Evolutionary conservation across 1,140 invertebrate species (phyloP), one percentile per base, ranked within the genome.

Genomic region (Cephus cinctus): DNA sequence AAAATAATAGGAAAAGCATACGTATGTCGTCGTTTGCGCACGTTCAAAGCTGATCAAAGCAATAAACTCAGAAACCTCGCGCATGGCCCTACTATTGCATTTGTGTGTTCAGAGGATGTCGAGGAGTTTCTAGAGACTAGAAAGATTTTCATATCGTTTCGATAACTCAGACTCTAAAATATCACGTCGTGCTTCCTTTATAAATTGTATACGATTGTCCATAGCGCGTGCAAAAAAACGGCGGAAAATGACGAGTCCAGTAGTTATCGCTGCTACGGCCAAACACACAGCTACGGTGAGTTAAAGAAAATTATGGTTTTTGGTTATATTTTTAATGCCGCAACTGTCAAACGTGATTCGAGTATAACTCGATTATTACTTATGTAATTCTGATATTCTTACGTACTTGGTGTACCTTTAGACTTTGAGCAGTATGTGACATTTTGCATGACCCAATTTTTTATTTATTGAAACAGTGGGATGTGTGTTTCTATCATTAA

Each of bases 261-360:
- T 90, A 47, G 81, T 90, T 62, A 81, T 89, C 54, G 80, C 85
- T 52, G 86, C 88, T 50, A 85, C 86, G 36, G 81, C 81, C 47
- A 88, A 86, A 77, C 88, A 90, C 57, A 88, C 88, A 6, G 86
- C 87, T 14, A 89, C 87, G 61, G 88, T 90, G 76, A 83, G 82
- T 59, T 12, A 38, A 38, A 18, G 2, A 27, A 27, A 27, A 27
- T 6, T 27, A 27, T 6, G n/a, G 25, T 27, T 27, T 27, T n/a
- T 27, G 25, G 25, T 27, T 27, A n/a, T 27, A n/a, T n/a, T 27
- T 27, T 27, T 6, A n/a, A 27, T 27, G 25, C n/a, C n/a, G 6
- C 6, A 6, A 27, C 6, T 27, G 6, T 27, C 25, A n/a, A 27
- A 27, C 6, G n/a, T 27, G n/a, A 27, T 27, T 8, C n/a, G n/a